Base-by-base conservation (phyloP, 2,888 invertebrate genomes). In the Aleiodes leptofemur region DNA sequence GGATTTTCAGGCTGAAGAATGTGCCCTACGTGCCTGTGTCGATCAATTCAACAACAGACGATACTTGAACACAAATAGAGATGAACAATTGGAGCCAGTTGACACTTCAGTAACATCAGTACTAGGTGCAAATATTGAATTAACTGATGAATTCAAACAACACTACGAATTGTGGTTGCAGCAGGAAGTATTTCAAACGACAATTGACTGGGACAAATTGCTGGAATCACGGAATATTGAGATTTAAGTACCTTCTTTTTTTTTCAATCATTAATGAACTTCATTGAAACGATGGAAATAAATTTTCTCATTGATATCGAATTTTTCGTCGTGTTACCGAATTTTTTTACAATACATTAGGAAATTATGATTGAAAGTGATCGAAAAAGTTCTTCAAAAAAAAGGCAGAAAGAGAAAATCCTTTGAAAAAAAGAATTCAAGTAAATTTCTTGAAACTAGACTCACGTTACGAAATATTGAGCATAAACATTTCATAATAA, bases 1-100 rank as follows among this genome's bases (percentile, higher is more conserved):
- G 98, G 98, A 99, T 89, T 99, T 97, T 84, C 96, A 99, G 91
- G 97, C 96, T 48, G 99, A 99, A 89, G 99, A 99, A 88, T 97
- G 98, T 89, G 95, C 97, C 11, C 90, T 99, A 75, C 93, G 98
- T 78, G 95, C 96, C 0, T 96, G 96, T 80, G 98, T 99, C 3
- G 99, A 99, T 90, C 93, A 97, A 76, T 99, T 99, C 86, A 99
- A 99, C 90, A 94, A 95, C 86, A 93, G 99, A 29, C 93, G 99
- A 79, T 99, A 99, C 57, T 85, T 85, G 5, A 86, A 85, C 79
- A 74, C 81, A n/a, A 81, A 82, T 6, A 85, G 84, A 73, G 94
- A 93, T 83, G 90, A 92, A 56, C 94, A 94, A 83, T 90, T 92
- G 82, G 92, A 92, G 84, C 92, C 92, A 1, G 92, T 96, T 38